Conservation (phyloP, 2,888 invertebrate genomes). For the Aplocera efformata region DNA sequence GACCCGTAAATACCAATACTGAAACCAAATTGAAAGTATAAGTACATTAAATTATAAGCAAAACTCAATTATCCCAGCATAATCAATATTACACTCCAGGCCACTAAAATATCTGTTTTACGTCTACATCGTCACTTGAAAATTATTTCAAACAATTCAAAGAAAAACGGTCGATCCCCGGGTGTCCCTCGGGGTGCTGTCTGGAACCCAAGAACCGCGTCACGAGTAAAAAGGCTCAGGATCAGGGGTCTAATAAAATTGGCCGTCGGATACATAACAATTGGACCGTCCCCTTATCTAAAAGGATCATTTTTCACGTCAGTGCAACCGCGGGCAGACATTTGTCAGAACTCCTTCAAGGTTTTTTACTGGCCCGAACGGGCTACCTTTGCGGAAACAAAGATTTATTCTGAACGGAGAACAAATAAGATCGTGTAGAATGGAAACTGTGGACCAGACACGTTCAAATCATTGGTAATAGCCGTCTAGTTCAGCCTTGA, state of each 20-base stretch:
- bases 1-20: no score
- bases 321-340: constrained; percentile 60
- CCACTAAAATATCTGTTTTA: constrained; percentile 16
- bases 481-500: no score
- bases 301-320: constrained; percentile 75
- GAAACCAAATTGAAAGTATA: no score
- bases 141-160: constrained; percentile 53
- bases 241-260: constrained; percentile 33
- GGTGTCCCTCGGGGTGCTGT: constrained; percentile 36
- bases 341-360: constrained; percentile 70
- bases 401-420: constrained; percentile 31
- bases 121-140: constrained; percentile 32
- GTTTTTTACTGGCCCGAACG: constrained; percentile 56
- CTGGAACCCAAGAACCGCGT: constrained; percentile 33
- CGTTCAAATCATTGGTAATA: no score
- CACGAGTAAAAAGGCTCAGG: neutral
- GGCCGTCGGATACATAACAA: constrained; percentile 60
- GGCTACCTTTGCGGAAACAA: constrained; percentile 52
- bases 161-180: constrained; percentile 42
- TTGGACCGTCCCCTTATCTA: constrained; percentile 67
- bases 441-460: no score
- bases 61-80: no score
- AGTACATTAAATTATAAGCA: no score
- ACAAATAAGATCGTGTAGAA: no score
- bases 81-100: neutral